Conservation (phyloP, 2,797 vertebrate genomes). For the Rousettus madagascariensis region DNA sequence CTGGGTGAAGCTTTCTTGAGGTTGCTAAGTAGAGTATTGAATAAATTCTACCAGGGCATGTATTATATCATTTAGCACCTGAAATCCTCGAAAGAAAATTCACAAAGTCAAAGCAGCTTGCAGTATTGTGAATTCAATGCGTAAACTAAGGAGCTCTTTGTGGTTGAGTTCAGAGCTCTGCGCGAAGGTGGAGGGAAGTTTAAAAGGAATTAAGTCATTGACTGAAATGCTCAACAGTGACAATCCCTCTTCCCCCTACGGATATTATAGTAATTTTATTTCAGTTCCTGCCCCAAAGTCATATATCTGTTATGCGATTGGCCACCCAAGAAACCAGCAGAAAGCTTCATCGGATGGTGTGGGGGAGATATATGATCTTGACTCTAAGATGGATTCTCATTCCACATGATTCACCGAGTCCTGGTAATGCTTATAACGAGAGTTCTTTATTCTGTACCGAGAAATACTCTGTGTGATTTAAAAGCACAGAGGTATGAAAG, state of each 20-base stretch:
- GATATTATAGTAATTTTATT: constrained; percentile 70
- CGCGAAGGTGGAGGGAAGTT: constrained; percentile 56
- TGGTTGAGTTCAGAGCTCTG: constrained; percentile 65
- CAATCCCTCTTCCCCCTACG: constrained; percentile 43
- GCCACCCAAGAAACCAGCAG: constrained; percentile 64
- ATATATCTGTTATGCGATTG: constrained; percentile 64
- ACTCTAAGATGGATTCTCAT: constrained; percentile 11
- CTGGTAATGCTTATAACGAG: neutral
- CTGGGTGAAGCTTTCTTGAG: neutral
- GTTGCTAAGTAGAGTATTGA: neutral
- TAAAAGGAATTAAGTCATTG: constrained; percentile 74
- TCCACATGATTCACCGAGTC: constrained; percentile 2
- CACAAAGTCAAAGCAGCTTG: constrained; percentile 44
- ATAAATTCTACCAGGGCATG: neutral
- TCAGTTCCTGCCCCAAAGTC: constrained; percentile 68
- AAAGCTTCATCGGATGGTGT: constrained; percentile 41
- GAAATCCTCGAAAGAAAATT: constrained; percentile 51
- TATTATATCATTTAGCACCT: constrained; percentile 11
- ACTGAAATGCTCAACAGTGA: constrained; percentile 68
- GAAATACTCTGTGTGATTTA: constrained; percentile 24
- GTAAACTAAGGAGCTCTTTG: constrained; percentile 37
- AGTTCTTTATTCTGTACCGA: neutral
- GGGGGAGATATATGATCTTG: neutral
- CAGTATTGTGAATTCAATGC: constrained; percentile 54
- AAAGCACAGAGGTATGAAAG: constrained; percentile 24